phyloP scores from a whole-genome alignment of 2,888 invertebrate species.

The Lasioglossum pauxillum region DNA sequence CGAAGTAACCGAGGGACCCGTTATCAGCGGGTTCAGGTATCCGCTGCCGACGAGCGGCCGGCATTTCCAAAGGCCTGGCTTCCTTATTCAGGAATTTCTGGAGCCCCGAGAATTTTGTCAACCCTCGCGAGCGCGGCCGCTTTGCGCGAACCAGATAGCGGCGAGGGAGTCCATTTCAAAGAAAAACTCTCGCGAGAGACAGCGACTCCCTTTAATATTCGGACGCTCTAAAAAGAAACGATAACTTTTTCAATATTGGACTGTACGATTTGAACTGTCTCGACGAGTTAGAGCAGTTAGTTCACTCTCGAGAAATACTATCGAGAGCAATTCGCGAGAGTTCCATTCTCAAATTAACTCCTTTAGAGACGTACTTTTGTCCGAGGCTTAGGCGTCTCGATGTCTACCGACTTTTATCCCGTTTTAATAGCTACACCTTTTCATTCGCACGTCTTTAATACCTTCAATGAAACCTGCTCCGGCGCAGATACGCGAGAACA shows the following conservation, averaged over 20 bases:
- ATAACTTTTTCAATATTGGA: too few relatives aligned
- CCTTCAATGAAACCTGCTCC: neutral
- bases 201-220: too few relatives aligned
- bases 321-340: neutral
- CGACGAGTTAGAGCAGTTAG: too few relatives aligned
- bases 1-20: slow-evolving; percentile 44
- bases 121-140: neutral
- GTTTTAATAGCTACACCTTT: neutral
- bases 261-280: too few relatives aligned
- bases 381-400: neutral
- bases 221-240: too few relatives aligned
- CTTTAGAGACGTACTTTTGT: neutral
- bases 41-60: slow-evolving; percentile 28
- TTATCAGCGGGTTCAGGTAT: slow-evolving; percentile 40
- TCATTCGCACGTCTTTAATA: neutral
- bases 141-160: neutral
- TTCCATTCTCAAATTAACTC: too few relatives aligned
- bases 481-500: neutral
- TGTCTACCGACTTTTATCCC: neutral
- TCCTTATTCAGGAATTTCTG: slow-evolving; percentile 57
- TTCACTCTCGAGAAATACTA: neutral
- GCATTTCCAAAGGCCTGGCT: slow-evolving; percentile 46
- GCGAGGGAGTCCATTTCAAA: neutral
- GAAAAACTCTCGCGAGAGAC: neutral
- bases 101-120: slow-evolving; percentile 53